Conservation (phyloP, 92 coral and sea anemone genomes). For the Paragorgia papillata region DNA sequence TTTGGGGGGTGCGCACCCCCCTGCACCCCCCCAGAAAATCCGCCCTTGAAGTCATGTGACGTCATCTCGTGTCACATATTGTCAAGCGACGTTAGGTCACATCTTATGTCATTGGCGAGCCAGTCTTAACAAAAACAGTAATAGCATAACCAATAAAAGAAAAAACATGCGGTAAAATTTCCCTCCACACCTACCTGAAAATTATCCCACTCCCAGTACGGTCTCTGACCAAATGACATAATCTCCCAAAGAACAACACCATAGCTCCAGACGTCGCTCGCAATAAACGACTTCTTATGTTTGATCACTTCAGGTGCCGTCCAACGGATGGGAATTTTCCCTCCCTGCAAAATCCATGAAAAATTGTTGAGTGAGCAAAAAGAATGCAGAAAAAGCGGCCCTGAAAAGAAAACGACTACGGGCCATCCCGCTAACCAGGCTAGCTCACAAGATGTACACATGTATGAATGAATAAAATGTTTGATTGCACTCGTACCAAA, state of each 20-base stretch:
- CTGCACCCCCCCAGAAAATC: too few relatives aligned
- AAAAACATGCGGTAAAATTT: background rate
- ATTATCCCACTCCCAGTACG: slow-evolving; percentile 61
- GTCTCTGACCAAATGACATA: slow-evolving; percentile 60
- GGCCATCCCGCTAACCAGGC: too few relatives aligned
- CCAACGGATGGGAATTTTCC: slow-evolving; percentile 64
- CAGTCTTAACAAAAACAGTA: too few relatives aligned
- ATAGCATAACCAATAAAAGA: too few relatives aligned
- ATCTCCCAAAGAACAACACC: slow-evolving; percentile 65
- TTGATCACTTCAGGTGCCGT: slow-evolving; percentile 60
- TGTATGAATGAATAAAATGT: too few relatives aligned
- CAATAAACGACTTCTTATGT: slow-evolving; percentile 47
- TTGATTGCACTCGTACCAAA: too few relatives aligned
- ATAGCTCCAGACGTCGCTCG: slow-evolving; percentile 66
- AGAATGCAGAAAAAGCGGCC: background rate
- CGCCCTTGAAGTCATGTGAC: too few relatives aligned
- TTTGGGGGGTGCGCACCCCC: too few relatives aligned
- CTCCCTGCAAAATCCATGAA: slow-evolving; percentile 36
- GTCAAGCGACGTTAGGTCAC: too few relatives aligned
- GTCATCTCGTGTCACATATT: too few relatives aligned
- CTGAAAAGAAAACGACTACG: background rate
- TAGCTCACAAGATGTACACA: too few relatives aligned
- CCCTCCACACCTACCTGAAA: slow-evolving; percentile 28
- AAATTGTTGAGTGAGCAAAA: background rate
- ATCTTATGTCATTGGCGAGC: too few relatives aligned